Conservation (phyloP, 35 echinoderm and acorn worm species). For the Acanthaster planci region DNA sequence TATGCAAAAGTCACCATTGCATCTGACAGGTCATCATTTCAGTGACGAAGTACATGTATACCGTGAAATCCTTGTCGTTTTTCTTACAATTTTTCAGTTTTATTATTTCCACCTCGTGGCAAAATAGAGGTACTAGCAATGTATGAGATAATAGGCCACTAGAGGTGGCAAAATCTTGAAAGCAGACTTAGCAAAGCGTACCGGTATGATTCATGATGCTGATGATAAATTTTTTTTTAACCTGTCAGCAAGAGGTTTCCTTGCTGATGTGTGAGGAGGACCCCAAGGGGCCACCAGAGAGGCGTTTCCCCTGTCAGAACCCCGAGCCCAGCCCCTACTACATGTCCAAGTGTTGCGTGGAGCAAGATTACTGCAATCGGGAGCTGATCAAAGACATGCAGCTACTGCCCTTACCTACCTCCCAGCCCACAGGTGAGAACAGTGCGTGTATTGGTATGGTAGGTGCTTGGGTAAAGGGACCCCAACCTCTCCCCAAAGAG, state of each 20-base stretch:
- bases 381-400: conserved; percentile 19
- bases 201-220: not conserved
- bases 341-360: conserved; percentile 54
- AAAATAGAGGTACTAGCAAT: no score
- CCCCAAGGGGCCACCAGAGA: conserved; percentile 23
- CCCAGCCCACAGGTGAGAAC: not conserved
- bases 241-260: not conserved
- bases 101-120: no score
- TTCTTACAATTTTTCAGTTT: no score
- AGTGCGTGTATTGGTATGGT: no score
- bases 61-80: no score
- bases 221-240: not conserved
- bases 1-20: no score
- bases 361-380: conserved; percentile 67
- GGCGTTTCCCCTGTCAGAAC: conserved; percentile 42
- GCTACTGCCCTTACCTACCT: not conserved
- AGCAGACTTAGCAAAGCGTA: no score
- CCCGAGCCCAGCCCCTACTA: conserved; percentile 21
- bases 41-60: no score
- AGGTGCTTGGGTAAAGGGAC: not conserved
- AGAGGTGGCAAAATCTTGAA: no score
- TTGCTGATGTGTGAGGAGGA: conserved; percentile 61
- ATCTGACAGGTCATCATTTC: no score
- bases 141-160: no score
- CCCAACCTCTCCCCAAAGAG: not conserved